phyloP scores from a whole-genome alignment of 2,113 vertebrate species.

The Parus major region DNA sequence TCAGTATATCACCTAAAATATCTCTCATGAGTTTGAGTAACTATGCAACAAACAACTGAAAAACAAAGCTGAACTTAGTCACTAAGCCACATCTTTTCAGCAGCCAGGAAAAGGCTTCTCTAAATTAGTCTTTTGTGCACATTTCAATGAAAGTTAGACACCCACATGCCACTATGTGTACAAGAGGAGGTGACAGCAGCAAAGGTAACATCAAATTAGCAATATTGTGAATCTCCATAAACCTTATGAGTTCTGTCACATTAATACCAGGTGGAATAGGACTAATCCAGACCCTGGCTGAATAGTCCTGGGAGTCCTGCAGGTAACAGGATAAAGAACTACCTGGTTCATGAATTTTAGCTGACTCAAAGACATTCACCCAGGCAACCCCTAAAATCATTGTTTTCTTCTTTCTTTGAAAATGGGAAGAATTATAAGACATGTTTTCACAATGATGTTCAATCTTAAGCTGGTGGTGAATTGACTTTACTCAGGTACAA shows the following conservation, averaged over 20 bases:
- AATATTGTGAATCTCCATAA: neutral
- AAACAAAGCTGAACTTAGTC: constrained; percentile 32
- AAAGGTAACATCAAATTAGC: neutral
- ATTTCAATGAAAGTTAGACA: neutral
- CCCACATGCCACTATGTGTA: neutral
- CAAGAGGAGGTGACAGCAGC: neutral
- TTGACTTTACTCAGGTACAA: neutral
- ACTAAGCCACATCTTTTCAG: constrained; percentile 11
- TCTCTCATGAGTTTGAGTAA: neutral
- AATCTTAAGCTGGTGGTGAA: neutral
- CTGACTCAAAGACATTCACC: neutral
- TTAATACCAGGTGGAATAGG: neutral
- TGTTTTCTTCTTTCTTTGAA: neutral
- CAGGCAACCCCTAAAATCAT: neutral
- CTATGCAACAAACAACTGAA: neutral
- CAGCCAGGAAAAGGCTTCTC: neutral
- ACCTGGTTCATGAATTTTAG: neutral
- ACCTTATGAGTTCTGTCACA: neutral
- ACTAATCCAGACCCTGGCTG: neutral
- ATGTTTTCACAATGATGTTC: neutral
- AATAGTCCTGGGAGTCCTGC: neutral
- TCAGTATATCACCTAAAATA: constrained; percentile 2
- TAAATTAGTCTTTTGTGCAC: constrained; percentile 8
- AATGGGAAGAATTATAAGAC: neutral
- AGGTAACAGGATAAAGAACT: neutral